Conservation (phyloP, 2,113 vertebrate genomes). For the Jaculus jaculus region DNA sequence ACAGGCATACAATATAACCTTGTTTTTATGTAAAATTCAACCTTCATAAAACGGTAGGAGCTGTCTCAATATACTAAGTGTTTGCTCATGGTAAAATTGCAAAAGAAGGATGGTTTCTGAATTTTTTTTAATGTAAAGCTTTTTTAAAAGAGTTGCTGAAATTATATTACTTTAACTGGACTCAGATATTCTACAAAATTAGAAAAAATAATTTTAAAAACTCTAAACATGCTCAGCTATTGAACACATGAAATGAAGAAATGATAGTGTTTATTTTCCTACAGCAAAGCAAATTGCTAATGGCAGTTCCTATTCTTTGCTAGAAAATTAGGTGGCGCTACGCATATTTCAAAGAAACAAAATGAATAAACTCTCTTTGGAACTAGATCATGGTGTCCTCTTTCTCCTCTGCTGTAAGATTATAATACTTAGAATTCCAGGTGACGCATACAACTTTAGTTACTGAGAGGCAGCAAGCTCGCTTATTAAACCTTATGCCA, state of each 20-base stretch:
- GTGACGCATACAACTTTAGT: background rate
- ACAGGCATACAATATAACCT: conserved; percentile 60
- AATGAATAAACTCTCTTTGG: background rate
- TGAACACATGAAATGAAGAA: background rate
- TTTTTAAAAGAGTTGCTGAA: conserved; percentile 4
- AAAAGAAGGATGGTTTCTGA: background rate
- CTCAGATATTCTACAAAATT: background rate
- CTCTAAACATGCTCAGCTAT: background rate
- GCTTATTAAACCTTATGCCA: conserved; percentile 39
- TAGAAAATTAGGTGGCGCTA: background rate
- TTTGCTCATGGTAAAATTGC: conserved; percentile 33
- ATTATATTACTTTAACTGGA: conserved; percentile 22
- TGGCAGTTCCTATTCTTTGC: background rate
- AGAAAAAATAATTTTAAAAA: conserved; percentile 39
- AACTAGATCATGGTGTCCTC: background rate
- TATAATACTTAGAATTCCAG: conserved; percentile 40
- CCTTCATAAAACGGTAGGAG: conserved; percentile 63
- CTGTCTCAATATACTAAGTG: conserved; percentile 47
- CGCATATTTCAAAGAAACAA: conserved; percentile 23
- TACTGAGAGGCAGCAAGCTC: conserved; percentile 37
- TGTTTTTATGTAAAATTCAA: conserved; percentile 75
- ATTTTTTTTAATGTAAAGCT: conserved; percentile 10
- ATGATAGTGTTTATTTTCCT: conserved; percentile 28
- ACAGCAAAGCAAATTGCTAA: conserved; percentile 24
- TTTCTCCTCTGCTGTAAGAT: conserved; percentile 3